Base-by-base conservation (phyloP, 2,797 vertebrate genomes). In the Sebastolobus alascanus region DNA sequence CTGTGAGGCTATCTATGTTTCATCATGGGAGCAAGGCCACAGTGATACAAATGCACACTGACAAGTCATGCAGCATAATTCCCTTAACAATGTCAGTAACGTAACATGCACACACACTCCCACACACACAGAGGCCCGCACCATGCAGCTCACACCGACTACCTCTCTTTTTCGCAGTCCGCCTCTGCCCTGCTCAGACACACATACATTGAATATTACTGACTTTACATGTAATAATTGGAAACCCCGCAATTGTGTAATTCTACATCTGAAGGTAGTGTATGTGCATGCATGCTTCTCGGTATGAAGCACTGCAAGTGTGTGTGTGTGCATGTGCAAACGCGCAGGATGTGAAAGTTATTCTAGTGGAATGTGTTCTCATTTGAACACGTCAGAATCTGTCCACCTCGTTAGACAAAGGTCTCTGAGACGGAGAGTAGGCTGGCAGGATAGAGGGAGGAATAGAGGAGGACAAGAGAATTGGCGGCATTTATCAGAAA, bases 351-450 rank as follows among this genome's bases (percentile, higher is more conserved):
- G 25, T 73, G 71, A 79, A 85, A 90, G 90, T 93, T 92, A 86
- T 92, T 92, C 85, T 86, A 75, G 69, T 89, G 89, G 87, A 94
- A 93, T 91, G 87, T 93, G 90, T 91, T 90, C 90, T 86, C 82
- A 86, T 92, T 91, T 93, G 80, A 86, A 91, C 73, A 77, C 60
- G 67, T 84, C 89, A 89, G 67, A 88, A 82, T 83, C 75, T 82
- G 86, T 91, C 76, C 77, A 82, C 68, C 77, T 91, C 78, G 73
- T 80, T 84, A 81, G 79, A 83, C 76, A 74, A 66, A 61, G 74
- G 61, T 80, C 67, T 84, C 65, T 52, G 74, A 77, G 77, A 79
- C 64, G 68, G 40, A 63, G 79, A 81, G 75, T 35, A 67, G 73
- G 70, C 68, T 73, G 56, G 75, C 60, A 50, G 55, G 64, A 78